phyloP scores from a whole-genome alignment of 2,113 vertebrate genomes.

The Oostethus manadensis region DNA sequence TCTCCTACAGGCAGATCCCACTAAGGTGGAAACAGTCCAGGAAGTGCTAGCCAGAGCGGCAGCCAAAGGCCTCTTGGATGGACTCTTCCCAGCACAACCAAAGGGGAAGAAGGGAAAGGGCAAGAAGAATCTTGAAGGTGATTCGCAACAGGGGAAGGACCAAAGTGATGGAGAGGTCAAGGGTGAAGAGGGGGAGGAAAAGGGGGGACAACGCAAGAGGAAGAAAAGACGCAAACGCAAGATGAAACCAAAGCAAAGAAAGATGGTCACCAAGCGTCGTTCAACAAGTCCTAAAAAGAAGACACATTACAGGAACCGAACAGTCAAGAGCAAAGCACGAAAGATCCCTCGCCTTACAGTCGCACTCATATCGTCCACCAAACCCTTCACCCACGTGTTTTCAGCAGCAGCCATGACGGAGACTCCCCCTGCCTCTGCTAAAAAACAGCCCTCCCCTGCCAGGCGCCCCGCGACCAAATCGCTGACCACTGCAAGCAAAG shows the following conservation, averaged over 20 bases:
- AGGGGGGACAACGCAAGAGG: constrained; percentile 17
- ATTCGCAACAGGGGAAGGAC: constrained; percentile 14
- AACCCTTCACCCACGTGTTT: constrained; percentile 35
- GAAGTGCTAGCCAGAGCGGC: constrained; percentile 63
- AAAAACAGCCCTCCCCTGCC: constrained; percentile 11
- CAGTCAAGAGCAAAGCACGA: constrained; percentile 24
- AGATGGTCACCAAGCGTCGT: constrained; percentile 6
- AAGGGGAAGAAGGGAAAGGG: constrained; percentile 47
- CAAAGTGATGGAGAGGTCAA: constrained; percentile 8
- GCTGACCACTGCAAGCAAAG: neutral
- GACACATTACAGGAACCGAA: constrained; percentile 8
- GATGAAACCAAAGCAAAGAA: constrained; percentile 27
- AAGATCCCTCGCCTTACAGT: constrained; percentile 53
- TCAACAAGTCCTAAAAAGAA: constrained; percentile 32
- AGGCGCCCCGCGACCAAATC: constrained; percentile 1
- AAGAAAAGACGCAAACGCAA: constrained; percentile 34
- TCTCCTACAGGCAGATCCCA: constrained; percentile 53
- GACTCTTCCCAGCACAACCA: constrained; percentile 55
- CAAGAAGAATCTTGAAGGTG: constrained; percentile 24
- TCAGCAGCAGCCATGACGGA: constrained; percentile 34
- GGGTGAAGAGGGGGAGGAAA: constrained; percentile 3
- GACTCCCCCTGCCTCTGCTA: neutral
- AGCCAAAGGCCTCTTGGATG: constrained; percentile 69
- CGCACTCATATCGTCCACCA: constrained; percentile 42
- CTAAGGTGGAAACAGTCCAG: constrained; percentile 59